Evolutionary conservation across 2,888 invertebrate genomes (phyloP), one percentile per base, ranked within the genome.

Genomic region (Cepaea hortensis): DNA sequence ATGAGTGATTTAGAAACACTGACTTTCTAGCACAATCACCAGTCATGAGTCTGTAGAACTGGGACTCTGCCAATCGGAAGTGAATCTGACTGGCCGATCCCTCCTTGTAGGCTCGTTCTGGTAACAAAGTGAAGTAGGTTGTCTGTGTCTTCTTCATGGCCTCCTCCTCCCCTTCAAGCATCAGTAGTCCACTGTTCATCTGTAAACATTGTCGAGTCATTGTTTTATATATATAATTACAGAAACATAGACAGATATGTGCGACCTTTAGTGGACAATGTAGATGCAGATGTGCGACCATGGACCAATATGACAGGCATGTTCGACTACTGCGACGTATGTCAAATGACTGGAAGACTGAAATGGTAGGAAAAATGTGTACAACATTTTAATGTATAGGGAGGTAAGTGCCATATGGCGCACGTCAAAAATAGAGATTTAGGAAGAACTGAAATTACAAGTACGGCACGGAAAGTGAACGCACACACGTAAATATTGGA

Each of bases 341-440:
- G n/a, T n/a, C n/a, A n/a, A n/a, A n/a, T n/a, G n/a, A n/a, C n/a
- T n/a, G n/a, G n/a, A n/a, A n/a, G n/a, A n/a, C n/a, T n/a, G n/a
- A n/a, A n/a, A n/a, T n/a, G n/a, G n/a, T n/a, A n/a, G n/a, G n/a
- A n/a, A n/a, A n/a, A n/a, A n/a, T n/a, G n/a, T n/a, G n/a, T n/a
- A n/a, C n/a, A n/a, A n/a, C n/a, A n/a, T n/a, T n/a, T n/a, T n/a
- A n/a, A n/a, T n/a, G n/a, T n/a, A n/a, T n/a, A n/a, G n/a, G n/a
- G n/a, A n/a, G n/a, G n/a, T n/a, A n/a, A n/a, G n/a, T 0, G 96
- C 97, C 7, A 97, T 98, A 55, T 98, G 98, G 0, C 96, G 96
- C 68, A 35, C 35, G 1, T 35, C 35, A 35, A 35, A 35, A 35
- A 35, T 35, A 35, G 35, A 35, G 35, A 35, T 35, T 35, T 35